These are phyloP conservation scores for Caenorhabditis japonica DNA, from an alignment of 2,888 invertebrate species.

Conservation along the genomic window DNA sequence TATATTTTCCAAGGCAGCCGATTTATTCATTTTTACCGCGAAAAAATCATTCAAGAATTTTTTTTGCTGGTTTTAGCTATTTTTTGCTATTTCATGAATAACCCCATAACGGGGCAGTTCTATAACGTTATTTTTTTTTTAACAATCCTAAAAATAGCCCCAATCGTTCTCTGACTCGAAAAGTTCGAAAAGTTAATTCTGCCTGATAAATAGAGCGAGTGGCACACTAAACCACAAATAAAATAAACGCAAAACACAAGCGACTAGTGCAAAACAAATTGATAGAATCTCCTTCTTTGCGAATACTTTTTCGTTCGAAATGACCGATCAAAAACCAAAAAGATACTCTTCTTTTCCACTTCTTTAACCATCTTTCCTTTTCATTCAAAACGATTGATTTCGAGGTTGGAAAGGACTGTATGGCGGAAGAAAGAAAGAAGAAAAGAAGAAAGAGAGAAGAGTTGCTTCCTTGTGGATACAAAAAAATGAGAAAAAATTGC, in stretches of 20 bases:
- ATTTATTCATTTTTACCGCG: no score
- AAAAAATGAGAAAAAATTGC: no score
- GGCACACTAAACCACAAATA: constrained; percentile 7
- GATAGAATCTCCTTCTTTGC: neutral
- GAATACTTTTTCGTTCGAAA: constrained; percentile 32
- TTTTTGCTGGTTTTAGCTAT: no score
- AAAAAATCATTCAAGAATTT: no score
- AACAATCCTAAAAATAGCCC: no score
- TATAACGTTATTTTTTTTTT: neutral
- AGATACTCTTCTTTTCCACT: constrained; percentile 11
- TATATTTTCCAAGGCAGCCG: no score
- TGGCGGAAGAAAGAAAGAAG: neutral
- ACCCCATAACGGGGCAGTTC: no score
- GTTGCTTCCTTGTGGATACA: no score
- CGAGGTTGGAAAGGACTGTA: neutral
- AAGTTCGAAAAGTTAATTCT: constrained; percentile 33
- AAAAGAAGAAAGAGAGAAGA: neutral
- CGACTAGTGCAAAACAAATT: constrained; percentile 6
- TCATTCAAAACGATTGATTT: neutral
- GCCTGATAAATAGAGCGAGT: constrained; percentile 2
- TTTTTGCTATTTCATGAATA: no score
- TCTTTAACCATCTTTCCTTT: constrained; percentile 1
- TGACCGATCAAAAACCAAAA: constrained; percentile 43
- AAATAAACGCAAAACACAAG: neutral
- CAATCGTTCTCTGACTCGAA: no score